phyloP scores from a whole-genome alignment of 2,797 vertebrate genomes.

The Amazonetta brasiliensis region DNA sequence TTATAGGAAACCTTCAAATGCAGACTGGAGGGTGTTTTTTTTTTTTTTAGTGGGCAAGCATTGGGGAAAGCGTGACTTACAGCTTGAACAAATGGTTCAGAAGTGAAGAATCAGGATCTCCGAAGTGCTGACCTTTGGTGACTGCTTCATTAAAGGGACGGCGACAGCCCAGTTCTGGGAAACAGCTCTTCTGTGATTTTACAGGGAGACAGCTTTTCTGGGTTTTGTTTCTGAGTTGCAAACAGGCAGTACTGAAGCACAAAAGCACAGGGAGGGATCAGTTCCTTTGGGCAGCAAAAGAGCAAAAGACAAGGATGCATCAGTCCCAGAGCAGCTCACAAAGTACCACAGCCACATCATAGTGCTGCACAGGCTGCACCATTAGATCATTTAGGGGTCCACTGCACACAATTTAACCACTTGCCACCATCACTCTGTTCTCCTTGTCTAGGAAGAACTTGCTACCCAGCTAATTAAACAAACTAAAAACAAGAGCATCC shows the following conservation, averaged over 20 bases:
- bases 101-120: background rate
- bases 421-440: background rate
- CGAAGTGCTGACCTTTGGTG: background rate
- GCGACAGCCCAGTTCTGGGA: background rate
- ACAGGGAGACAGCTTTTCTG: background rate
- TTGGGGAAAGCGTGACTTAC: background rate
- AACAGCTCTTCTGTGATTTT: background rate
- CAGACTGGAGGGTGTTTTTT: background rate
- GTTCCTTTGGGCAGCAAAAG: background rate
- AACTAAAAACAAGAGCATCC: background rate
- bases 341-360: background rate
- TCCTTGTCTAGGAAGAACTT: background rate
- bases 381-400: background rate
- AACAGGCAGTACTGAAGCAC: background rate
- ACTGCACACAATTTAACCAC: background rate
- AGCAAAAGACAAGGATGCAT: background rate
- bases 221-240: background rate
- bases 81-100: background rate
- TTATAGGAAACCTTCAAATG: background rate
- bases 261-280: background rate
- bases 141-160: background rate
- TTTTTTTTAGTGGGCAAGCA: too few relatives aligned
- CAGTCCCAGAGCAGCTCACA: background rate
- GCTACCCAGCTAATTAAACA: background rate
- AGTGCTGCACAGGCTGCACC: background rate